Percentiles rank a stretch among this genome's conserved stretches.
Conservation (phyloP, 1,140 invertebrate species). For the Micrasema minimum region DNA sequence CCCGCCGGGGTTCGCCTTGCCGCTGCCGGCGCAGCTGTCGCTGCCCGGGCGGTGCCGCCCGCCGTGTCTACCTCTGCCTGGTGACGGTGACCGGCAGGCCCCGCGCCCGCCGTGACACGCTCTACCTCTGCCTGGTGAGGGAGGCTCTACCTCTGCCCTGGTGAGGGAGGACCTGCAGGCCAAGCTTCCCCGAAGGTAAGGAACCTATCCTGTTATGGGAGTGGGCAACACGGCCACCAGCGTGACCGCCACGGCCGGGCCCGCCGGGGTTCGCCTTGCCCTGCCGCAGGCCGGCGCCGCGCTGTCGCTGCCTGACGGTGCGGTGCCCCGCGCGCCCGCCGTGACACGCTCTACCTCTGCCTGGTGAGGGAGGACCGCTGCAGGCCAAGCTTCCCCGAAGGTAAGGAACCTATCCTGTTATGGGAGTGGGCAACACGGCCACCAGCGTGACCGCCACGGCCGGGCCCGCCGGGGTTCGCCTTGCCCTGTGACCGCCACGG, state of each 20-base stretch:
- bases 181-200: slow-evolving; percentile 81
- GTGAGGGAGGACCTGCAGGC: no score
- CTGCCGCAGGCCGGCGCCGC: slow-evolving; percentile 86
- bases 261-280: slow-evolving; percentile 80
- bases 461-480: slow-evolving; percentile 78
- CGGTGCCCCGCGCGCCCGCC: slow-evolving; percentile 81
- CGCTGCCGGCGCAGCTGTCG: no score
- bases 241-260: slow-evolving; percentile 71
- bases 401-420: no score
- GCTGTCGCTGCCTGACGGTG: slow-evolving; percentile 88
- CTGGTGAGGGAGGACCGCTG: slow-evolving; percentile 91
- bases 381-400: slow-evolving; percentile 83
- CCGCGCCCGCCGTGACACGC: slow-evolving; percentile 80
- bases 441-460: slow-evolving; percentile 67
- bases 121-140: slow-evolving; percentile 88
- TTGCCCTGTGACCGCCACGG: no score
- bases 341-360: slow-evolving; percentile 87
- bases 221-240: slow-evolving; percentile 44
- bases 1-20: slow-evolving; percentile 81
- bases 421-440: slow-evolving; percentile 42
- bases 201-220: no score
- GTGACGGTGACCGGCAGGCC: no score
- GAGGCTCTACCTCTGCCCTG: no score
- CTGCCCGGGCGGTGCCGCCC: no score
- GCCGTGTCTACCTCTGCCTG: no score